These are phyloP conservation scores for Anomalospiza imberbis DNA, from an alignment of 2,797 vertebrate species.

Conservation along the genomic window DNA sequence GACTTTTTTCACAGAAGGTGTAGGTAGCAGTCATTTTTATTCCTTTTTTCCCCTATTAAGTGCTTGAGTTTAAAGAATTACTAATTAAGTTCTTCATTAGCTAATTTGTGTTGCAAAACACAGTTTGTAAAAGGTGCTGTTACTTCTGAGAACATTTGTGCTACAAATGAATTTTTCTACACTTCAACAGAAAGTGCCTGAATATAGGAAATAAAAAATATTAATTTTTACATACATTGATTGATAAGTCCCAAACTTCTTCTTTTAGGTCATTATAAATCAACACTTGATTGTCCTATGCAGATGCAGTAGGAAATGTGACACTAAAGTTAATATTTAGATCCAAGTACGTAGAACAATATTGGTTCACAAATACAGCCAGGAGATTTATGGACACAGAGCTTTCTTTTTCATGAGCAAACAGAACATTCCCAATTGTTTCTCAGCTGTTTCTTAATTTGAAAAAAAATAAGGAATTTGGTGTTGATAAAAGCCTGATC, in stretches of 20 bases:
- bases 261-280: neutral
- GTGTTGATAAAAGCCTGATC: neutral
- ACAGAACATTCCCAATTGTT: neutral
- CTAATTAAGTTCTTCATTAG: slow-evolving; percentile 11
- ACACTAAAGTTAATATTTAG: neutral
- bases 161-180: neutral
- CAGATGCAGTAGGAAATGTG: neutral
- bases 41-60: neutral
- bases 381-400: neutral
- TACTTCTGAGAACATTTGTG: neutral
- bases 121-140: neutral
- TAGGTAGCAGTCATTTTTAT: neutral
- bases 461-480: neutral
- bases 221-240: neutral
- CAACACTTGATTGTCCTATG: neutral
- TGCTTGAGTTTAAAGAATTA: neutral
- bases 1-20: neutral
- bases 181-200: neutral
- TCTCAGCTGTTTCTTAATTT: neutral
- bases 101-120: neutral
- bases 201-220: neutral
- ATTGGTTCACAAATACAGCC: neutral
- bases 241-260: neutral
- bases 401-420: neutral
- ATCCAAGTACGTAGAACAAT: neutral